Evolutionary conservation across 2,888 invertebrate species (phyloP).

Genomic region (Eumerus sabulonum): DNA sequence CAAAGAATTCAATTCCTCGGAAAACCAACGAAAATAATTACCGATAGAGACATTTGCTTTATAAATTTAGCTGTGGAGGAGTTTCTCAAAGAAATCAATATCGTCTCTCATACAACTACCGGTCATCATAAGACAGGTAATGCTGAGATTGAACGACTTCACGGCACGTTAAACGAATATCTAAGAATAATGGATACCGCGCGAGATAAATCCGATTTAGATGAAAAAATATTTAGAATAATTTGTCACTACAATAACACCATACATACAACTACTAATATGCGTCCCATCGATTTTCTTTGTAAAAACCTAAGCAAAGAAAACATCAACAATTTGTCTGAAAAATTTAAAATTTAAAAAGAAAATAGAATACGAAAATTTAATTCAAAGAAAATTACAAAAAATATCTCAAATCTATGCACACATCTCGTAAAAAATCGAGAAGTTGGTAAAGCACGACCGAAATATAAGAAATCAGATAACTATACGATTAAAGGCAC

Average conservation of each 20-base stretch:
- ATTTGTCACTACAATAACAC: not conserved
- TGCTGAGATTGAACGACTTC: slow-evolving; percentile 12
- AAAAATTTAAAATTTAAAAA: not conserved
- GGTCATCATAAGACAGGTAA: slow-evolving; percentile 24
- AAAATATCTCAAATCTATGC: too few relatives aligned
- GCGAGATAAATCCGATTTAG: slow-evolving; percentile 20
- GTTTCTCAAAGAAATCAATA: slow-evolving; percentile 19
- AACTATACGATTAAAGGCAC: not conserved
- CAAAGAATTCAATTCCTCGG: slow-evolving; percentile 9
- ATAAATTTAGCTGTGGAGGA: slow-evolving; percentile 13
- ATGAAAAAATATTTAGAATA: slow-evolving; percentile 11
- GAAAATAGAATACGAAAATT: too few relatives aligned
- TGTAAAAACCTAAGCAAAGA: slow-evolving; percentile 10
- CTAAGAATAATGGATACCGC: slow-evolving; percentile 15
- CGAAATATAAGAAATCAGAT: slow-evolving; percentile 13
- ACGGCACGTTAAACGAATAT: slow-evolving; percentile 28
- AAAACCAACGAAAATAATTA: slow-evolving; percentile 2
- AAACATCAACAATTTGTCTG: not conserved
- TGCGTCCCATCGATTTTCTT: slow-evolving; percentile 7
- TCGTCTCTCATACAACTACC: slow-evolving; percentile 7
- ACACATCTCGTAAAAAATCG: slow-evolving; percentile 10
- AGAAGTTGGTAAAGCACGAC: not conserved
- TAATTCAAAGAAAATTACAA: not conserved
- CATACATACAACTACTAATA: not conserved
- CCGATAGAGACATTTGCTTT: slow-evolving; percentile 14